Evolutionary conservation across 2,888 invertebrate genomes (phyloP), one percentile per base, ranked within the genome.

Genomic region (Hofmannophila pseudospretella): DNA sequence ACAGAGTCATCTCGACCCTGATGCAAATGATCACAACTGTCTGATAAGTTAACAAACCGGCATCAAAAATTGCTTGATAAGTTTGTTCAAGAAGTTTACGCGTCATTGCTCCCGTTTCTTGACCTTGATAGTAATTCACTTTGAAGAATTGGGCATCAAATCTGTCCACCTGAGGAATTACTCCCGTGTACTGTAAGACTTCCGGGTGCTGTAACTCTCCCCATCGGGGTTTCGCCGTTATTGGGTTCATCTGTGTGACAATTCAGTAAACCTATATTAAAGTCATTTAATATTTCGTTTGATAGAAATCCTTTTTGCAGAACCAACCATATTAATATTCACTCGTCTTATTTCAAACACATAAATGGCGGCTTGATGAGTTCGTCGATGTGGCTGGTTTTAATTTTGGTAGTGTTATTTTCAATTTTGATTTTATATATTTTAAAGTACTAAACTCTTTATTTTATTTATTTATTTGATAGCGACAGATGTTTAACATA

Each of bases 111-210:
- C 45, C 49, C 44, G 42, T 47, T 1, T 16, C 2, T 3, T 41
- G 20, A 1, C 88, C 89, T 52, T 92, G 90, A 42, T 89, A 89
- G 38, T 88, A 88, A 55, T 90, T 89, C 5, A 91, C 85, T 2
- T 89, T 90, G 51, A 91, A 91, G 56, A 90, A 91, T 2, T 88
- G 85, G 0, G 90, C 89, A 61, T 91, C 91, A 51, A 92, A 93
- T 52, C 89, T 89, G 9, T 77, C 70, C 5, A 92, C 64, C 9
- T 86, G 74, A 13, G 80, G 73, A 0, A 91, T 58, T 59, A 90
- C 90, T n/a, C 93, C 93, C 3, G 87, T 81, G 31, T 90, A 76
- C 30, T 79, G 79, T 0, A 91, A 91, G 32, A 92, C 42, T 13
- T 60, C 53, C 0, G 53, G 50, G 20, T 49, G 42, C 7, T 34